A percentile compares a stretch with the other conserved stretches of the same genome.
Conservation (phyloP, 2,797 vertebrate genomes). For the Oryzias dopingdopingensis region DNA sequence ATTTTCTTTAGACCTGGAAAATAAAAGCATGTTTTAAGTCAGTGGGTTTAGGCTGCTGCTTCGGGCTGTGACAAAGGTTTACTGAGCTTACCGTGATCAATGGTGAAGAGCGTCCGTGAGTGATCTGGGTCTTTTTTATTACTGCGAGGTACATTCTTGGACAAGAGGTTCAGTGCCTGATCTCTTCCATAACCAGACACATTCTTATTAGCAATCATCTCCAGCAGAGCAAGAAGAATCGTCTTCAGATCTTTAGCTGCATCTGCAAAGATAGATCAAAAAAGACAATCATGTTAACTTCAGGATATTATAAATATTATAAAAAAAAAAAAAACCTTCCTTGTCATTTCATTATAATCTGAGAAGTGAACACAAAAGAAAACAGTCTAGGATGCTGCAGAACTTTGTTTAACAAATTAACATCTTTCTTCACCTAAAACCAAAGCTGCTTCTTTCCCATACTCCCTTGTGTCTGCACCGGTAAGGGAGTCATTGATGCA, state of each 20-base stretch:
- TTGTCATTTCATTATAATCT: not conserved
- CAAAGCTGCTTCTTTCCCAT: constrained; percentile 89
- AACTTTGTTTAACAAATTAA: not conserved
- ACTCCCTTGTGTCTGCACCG: constrained; percentile 84
- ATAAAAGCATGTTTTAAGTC: constrained; percentile 11
- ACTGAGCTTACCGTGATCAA: constrained; percentile 84
- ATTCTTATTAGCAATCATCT: constrained; percentile 89
- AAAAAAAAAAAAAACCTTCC: not conserved
- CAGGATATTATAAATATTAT: not conserved
- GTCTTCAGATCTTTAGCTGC: constrained; percentile 86
- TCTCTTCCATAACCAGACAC: constrained; percentile 94
- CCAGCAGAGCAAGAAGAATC: constrained; percentile 85
- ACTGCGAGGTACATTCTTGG: constrained; percentile 89
- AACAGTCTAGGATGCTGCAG: not conserved
- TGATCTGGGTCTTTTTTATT: constrained; percentile 80
- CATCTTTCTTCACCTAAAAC: constrained; percentile 81
- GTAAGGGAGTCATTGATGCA: constrained; percentile 87
- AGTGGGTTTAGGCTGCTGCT: not conserved
- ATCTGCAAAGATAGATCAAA: constrained; percentile 71
- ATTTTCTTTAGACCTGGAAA: constrained; percentile 91
- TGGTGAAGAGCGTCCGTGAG: constrained; percentile 84
- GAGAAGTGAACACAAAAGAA: not conserved
- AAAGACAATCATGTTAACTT: not conserved
- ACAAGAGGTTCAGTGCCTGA: constrained; percentile 91
- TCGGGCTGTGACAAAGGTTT: not conserved